Conservation (phyloP, 2,113 vertebrate species). For the Pelvicachromis taeniatus region DNA sequence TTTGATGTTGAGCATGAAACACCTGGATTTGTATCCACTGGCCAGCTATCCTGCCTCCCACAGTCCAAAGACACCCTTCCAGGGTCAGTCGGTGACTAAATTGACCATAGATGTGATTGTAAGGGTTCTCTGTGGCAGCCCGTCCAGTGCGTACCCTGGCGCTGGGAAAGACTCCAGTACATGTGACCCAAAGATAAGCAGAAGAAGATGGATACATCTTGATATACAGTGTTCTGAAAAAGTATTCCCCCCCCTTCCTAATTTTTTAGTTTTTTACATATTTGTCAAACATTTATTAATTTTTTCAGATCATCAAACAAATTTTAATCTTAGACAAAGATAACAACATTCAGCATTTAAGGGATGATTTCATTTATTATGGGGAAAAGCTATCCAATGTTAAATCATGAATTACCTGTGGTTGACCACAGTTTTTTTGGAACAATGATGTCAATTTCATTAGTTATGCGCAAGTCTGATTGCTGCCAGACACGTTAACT, state of each 20-base stretch:
- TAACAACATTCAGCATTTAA: not conserved
- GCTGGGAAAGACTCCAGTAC: not conserved
- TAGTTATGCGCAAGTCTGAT: too few relatives aligned
- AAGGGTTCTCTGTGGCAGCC: not conserved
- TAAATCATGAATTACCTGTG: not conserved
- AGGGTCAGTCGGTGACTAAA: not conserved
- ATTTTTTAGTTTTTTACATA: not conserved
- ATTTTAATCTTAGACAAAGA: not conserved
- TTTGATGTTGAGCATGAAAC: not conserved
- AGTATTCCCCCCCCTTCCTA: not conserved
- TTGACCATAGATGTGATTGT: not conserved
- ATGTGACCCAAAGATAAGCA: not conserved
- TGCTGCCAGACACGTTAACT: not conserved
- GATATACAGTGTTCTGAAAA: not conserved
- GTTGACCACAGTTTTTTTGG: too few relatives aligned
- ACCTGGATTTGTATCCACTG: not conserved
- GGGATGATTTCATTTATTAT: not conserved
- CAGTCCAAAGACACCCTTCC: not conserved
- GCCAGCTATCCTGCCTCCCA: rapidly evolving
- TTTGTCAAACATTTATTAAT: not conserved
- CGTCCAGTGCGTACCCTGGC: not conserved
- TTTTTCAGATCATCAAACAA: not conserved
- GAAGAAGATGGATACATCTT: not conserved
- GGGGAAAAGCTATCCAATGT: not conserved
- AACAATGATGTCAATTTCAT: too few relatives aligned